Evolutionary conservation across 2,113 vertebrate species (phyloP).

Genomic region (Psilopogon haemacephalus): DNA sequence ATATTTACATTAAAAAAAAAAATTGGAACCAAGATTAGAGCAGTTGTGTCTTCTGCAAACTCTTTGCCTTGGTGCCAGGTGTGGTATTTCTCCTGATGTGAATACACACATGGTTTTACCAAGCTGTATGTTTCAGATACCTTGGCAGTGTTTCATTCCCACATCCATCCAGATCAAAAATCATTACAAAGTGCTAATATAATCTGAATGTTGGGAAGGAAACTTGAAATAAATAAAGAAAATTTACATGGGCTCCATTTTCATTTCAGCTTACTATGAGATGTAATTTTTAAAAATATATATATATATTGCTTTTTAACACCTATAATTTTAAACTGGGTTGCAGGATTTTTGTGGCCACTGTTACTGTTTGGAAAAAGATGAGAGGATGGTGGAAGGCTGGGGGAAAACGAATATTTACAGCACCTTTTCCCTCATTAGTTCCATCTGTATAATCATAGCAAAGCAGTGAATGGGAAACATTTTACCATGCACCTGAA

Average conservation of each 20-base stretch:
- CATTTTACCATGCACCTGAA: conserved; percentile 47
- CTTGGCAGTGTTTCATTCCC: conserved; percentile 34
- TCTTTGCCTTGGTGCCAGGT: conserved; percentile 26
- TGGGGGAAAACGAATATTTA: neutral
- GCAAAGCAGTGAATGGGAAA: neutral
- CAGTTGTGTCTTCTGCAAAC: neutral
- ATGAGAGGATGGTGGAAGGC: neutral
- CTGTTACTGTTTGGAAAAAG: neutral
- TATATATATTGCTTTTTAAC: neutral
- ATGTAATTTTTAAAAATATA: neutral
- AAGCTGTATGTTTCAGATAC: neutral
- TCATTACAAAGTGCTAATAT: conserved; percentile 15
- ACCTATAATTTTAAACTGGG: neutral
- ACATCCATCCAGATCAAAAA: conserved; percentile 22
- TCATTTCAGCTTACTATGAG: neutral
- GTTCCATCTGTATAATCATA: conserved; percentile 29
- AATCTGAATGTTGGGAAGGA: neutral
- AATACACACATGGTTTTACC: neutral
- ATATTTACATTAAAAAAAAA: conserved; percentile 1
- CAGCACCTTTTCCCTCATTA: neutral
- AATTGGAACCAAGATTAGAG: neutral
- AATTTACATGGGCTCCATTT: neutral
- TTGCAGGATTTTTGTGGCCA: neutral
- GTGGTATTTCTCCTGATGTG: conserved; percentile 7
- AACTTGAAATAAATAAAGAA: neutral